Conservation (phyloP, 2,113 vertebrate species). For the Jaculus jaculus region DNA sequence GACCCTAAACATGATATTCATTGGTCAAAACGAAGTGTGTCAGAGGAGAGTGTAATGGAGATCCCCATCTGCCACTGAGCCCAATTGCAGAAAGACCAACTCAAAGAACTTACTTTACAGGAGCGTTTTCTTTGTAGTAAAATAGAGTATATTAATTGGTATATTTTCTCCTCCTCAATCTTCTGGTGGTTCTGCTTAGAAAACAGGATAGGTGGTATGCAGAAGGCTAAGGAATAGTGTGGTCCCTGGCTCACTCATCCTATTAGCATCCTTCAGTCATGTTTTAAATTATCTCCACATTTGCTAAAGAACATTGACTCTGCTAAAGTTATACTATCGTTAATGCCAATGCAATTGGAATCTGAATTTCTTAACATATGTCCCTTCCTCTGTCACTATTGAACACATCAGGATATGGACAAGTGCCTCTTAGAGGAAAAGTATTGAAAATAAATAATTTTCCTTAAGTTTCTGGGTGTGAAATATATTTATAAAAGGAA, state of each 20-base stretch:
- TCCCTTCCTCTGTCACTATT: slow-evolving; percentile 43
- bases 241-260: slow-evolving; percentile 24
- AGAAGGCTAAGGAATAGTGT: slow-evolving; percentile 49
- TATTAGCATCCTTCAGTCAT: slow-evolving; percentile 34
- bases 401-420: slow-evolving; percentile 18
- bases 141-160: not conserved
- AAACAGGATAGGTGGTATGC: slow-evolving; percentile 1
- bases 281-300: slow-evolving; percentile 59
- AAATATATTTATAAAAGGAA: slow-evolving; percentile 56
- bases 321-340: slow-evolving; percentile 33
- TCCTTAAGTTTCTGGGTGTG: slow-evolving; percentile 35
- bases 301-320: slow-evolving; percentile 50
- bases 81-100: not conserved
- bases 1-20: not conserved
- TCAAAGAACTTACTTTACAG: slow-evolving; percentile 11
- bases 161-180: not conserved
- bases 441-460: slow-evolving; percentile 43
- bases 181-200: slow-evolving; percentile 17
- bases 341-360: slow-evolving; percentile 36
- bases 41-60: accelerated
- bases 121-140: not conserved
- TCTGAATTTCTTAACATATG: slow-evolving; percentile 55
- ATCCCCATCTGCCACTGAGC: not conserved
- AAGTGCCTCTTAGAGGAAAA: slow-evolving; percentile 50
- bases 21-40: slow-evolving; percentile 3